Evolutionary conservation across 2,888 invertebrate genomes (phyloP).

Genomic region (Aquatica leii): DNA sequence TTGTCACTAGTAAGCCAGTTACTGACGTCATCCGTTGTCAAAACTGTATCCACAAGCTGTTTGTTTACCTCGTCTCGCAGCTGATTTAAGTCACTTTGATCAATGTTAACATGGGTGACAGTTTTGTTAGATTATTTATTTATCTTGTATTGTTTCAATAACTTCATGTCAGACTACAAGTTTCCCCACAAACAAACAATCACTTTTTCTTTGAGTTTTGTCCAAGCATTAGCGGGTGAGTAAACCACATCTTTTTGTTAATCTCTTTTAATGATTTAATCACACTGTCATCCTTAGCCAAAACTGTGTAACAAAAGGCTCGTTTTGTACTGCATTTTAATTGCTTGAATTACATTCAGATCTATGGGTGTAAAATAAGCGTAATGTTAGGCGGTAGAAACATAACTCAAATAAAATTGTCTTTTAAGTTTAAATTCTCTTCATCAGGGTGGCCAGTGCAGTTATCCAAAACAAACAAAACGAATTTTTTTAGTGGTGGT

Average conservation of each 20-base stretch:
- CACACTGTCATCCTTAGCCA: too few relatives aligned
- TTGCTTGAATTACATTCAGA: too few relatives aligned
- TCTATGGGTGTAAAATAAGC: too few relatives aligned
- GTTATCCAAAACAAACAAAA: too few relatives aligned
- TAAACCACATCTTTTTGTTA: not conserved
- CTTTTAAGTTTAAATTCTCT: not conserved
- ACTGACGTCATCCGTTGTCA: not conserved
- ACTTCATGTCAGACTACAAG: not conserved
- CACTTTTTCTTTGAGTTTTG: not conserved
- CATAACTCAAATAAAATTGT: too few relatives aligned
- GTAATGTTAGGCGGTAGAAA: not conserved
- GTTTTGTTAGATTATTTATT: too few relatives aligned
- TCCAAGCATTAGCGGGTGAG: not conserved
- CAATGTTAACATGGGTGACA: too few relatives aligned
- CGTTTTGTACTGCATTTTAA: too few relatives aligned
- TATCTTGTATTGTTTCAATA: not conserved
- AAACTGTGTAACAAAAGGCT: too few relatives aligned
- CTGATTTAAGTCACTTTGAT: not conserved
- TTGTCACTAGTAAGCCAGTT: not conserved
- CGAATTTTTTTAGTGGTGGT: too few relatives aligned
- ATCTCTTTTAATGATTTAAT: too few relatives aligned
- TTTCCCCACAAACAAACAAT: not conserved
- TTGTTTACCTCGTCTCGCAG: not conserved
- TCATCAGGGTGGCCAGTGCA: too few relatives aligned
- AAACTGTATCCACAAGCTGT: not conserved